A percentile compares a stretch with the other conserved stretches of the same genome.
Conservation (phyloP, 1,140 invertebrate species). For the Pogonomyrmex barbatus region DNA sequence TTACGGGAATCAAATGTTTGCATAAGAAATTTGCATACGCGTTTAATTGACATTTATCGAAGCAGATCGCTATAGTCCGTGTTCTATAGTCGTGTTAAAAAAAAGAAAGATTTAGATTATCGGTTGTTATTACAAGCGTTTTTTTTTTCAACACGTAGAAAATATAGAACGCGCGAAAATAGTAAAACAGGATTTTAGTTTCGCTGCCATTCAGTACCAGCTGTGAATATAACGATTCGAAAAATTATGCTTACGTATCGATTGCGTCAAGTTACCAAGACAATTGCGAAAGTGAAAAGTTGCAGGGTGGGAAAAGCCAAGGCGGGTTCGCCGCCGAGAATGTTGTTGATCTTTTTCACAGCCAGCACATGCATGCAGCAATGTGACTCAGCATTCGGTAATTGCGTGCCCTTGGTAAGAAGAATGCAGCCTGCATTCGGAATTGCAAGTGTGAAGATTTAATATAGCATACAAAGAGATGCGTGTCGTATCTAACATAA, state of each 20-base stretch:
- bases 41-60: constrained; percentile 14
- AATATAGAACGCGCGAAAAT: not conserved
- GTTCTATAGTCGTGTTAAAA: not conserved
- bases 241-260: constrained; percentile 59
- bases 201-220: constrained; percentile 53
- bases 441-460: constrained; percentile 24
- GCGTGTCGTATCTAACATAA: not conserved
- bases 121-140: not conserved
- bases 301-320: constrained; percentile 45
- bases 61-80: not conserved
- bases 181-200: constrained; percentile 26
- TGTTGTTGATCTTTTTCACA: constrained; percentile 69
- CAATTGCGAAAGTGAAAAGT: constrained; percentile 62
- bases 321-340: constrained; percentile 65
- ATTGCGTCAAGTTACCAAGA: constrained; percentile 45
- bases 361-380: constrained; percentile 4
- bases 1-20: not conserved
- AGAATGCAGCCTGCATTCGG: constrained; percentile 44
- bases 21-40: not conserved
- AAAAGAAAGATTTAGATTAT: not conserved
- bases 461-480: not conserved
- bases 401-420: constrained; percentile 47
- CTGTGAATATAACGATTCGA: constrained; percentile 50
- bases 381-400: constrained; percentile 64
- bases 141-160: not conserved